phyloP scores from a whole-genome alignment of 1,140 invertebrate genomes.

The Carposina sasakii region DNA sequence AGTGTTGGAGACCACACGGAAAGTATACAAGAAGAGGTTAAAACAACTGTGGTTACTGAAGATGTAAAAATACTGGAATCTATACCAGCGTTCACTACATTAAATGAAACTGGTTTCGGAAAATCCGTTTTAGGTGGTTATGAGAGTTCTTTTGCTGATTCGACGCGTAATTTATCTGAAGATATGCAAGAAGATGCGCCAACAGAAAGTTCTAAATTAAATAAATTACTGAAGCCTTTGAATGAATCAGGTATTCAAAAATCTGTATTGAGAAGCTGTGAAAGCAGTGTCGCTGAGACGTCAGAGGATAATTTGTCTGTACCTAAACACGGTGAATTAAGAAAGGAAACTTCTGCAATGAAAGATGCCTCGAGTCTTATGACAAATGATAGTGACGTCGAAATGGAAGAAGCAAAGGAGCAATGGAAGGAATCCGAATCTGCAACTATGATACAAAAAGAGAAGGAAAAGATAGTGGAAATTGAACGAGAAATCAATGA shows the following conservation, averaged over 20 bases:
- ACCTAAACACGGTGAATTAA: too few relatives aligned
- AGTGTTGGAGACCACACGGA: conserved; percentile 23
- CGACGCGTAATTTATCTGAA: conserved; percentile 16
- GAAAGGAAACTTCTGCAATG: neutral
- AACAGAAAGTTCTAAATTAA: too few relatives aligned
- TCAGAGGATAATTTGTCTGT: conserved; percentile 26
- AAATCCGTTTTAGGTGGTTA: conserved; percentile 33
- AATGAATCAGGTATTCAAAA: conserved; percentile 18
- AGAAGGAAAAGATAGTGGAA: conserved; percentile 57
- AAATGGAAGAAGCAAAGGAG: conserved; percentile 31
- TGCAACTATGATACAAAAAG: conserved; percentile 47
- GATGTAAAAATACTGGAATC: conserved; percentile 10
- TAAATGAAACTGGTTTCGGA: conserved; percentile 36
- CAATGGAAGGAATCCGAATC: conserved; percentile 27
- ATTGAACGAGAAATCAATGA: conserved; percentile 58
- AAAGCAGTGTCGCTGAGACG: conserved; percentile 33
- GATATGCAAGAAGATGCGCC: too few relatives aligned
- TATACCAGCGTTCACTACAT: conserved; percentile 25
- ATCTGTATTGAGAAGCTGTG: conserved; percentile 39
- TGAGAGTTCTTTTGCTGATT: conserved; percentile 25
- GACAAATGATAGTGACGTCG: conserved; percentile 55
- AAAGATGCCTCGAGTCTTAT: conserved; percentile 46
- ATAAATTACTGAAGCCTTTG: conserved; percentile 10
- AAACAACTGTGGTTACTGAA: neutral
- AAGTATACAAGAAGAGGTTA: conserved; percentile 4